Percentiles rank a stretch among this genome's conserved stretches.
phyloP scores from a whole-genome alignment of 2,113 vertebrate species.

The Gambusia affinis region DNA sequence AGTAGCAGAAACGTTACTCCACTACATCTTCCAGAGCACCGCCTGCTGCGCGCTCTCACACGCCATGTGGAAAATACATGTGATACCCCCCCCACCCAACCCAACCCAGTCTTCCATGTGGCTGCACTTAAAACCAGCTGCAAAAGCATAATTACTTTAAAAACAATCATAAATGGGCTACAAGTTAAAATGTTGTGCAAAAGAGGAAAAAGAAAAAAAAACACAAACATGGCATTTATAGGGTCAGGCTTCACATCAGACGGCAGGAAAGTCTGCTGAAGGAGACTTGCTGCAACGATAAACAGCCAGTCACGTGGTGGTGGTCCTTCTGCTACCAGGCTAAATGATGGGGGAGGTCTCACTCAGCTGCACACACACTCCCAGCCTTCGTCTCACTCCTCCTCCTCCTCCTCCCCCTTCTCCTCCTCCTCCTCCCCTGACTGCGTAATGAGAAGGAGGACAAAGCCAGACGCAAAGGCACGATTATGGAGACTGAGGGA shows the following conservation, averaged over 20 bases:
- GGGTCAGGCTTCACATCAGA: slow-evolving; percentile 14
- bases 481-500: slow-evolving; percentile 43
- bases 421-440: slow-evolving; percentile 25
- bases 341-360: slow-evolving; percentile 75
- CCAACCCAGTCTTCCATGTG: slow-evolving; percentile 34
- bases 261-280: slow-evolving; percentile 20
- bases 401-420: slow-evolving; percentile 35
- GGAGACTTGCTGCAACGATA: slow-evolving; percentile 62
- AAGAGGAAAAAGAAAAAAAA: background rate
- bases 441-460: slow-evolving; percentile 74
- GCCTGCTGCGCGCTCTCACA: slow-evolving; percentile 45
- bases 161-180: background rate
- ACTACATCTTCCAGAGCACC: slow-evolving; percentile 42
- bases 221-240: background rate
- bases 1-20: slow-evolving; percentile 24
- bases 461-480: slow-evolving; percentile 70
- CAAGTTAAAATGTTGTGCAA: background rate
- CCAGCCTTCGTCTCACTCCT: slow-evolving; percentile 50
- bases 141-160: slow-evolving; percentile 17
- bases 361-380: slow-evolving; percentile 59
- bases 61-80: slow-evolving; percentile 48
- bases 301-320: slow-evolving; percentile 67
- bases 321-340: slow-evolving; percentile 51
- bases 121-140: slow-evolving; percentile 15
- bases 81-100: slow-evolving; percentile 20